A percentile compares a stretch with the other conserved stretches of the same genome.
Evolutionary conservation across 2,797 vertebrate species (phyloP).

Genomic region (Adelosebastes latens): DNA sequence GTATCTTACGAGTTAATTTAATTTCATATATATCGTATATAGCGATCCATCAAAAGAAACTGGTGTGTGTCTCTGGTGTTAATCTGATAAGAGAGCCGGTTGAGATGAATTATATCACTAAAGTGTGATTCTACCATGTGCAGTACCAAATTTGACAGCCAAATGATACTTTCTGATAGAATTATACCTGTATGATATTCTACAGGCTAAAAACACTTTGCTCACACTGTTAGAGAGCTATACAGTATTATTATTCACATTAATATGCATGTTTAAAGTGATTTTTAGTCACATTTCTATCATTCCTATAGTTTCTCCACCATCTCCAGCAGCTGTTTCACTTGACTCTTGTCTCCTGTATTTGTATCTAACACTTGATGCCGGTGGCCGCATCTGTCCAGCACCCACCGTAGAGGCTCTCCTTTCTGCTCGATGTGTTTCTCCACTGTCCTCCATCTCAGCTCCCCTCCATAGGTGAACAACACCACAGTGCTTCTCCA

Average conservation of each 20-base stretch:
- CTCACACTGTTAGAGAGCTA: neutral
- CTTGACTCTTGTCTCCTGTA: slow-evolving; percentile 15
- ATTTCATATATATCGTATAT: too few relatives aligned
- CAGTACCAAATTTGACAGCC: too few relatives aligned
- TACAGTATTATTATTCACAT: neutral
- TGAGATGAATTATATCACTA: neutral
- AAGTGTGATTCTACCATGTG: neutral
- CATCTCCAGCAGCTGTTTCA: slow-evolving; percentile 48
- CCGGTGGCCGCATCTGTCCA: slow-evolving; percentile 54
- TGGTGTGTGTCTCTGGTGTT: neutral
- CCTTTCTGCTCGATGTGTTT: slow-evolving; percentile 39
- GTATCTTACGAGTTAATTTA: too few relatives aligned
- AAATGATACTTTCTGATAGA: too few relatives aligned
- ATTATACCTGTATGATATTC: too few relatives aligned
- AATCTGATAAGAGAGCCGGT: neutral
- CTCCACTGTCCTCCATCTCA: slow-evolving; percentile 47
- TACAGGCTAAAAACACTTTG: too few relatives aligned
- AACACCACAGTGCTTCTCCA: slow-evolving; percentile 59
- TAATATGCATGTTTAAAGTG: neutral
- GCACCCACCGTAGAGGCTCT: slow-evolving; percentile 46
- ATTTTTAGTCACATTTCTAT: neutral
- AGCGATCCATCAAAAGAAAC: neutral
- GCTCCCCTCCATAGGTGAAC: slow-evolving; percentile 61
- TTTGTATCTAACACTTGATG: slow-evolving; percentile 47
- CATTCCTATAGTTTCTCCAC: slow-evolving; percentile 24